Evolutionary conservation across 1,140 invertebrate species (phyloP).

Genomic region (Drosophila sp.): DNA sequence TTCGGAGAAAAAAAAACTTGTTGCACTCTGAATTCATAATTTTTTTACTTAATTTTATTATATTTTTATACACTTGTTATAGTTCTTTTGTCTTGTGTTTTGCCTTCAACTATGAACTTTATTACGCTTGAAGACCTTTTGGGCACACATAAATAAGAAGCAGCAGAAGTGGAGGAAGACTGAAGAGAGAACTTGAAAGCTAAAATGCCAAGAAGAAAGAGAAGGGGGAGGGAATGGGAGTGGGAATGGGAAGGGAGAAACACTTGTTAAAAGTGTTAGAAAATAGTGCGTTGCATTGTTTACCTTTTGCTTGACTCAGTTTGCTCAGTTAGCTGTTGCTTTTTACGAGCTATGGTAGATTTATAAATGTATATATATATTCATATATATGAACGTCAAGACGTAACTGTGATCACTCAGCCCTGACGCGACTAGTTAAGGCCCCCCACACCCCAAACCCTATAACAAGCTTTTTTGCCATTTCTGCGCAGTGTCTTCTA

Average conservation of each 20-base stretch:
- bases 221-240: conserved; percentile 10
- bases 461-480: conserved; percentile 52
- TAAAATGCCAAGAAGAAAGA: conserved; percentile 35
- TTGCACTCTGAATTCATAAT: conserved; percentile 21
- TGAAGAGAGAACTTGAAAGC: conserved; percentile 63
- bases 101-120: conserved; percentile 81
- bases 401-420: conserved; percentile 70
- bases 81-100: conserved; percentile 49
- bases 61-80: conserved; percentile 56
- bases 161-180: not conserved
- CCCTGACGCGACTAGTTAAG: conserved; percentile 70
- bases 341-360: conserved; percentile 57
- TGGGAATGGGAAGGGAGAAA: conserved; percentile 40
- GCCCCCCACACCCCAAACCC: conserved; percentile 2
- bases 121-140: conserved; percentile 71
- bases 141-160: conserved; percentile 52
- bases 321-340: conserved; percentile 58
- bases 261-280: conserved; percentile 81
- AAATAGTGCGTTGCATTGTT: conserved; percentile 83
- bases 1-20: conserved; percentile 8
- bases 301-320: conserved; percentile 78
- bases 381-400: not conserved
- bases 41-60: conserved; percentile 11
- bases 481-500: conserved; percentile 56
- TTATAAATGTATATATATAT: conserved; percentile 40